These are phyloP conservation scores for Scyliorhinus canicula DNA, from an alignment of 2,797 vertebrate species.

Conservation along the genomic window DNA sequence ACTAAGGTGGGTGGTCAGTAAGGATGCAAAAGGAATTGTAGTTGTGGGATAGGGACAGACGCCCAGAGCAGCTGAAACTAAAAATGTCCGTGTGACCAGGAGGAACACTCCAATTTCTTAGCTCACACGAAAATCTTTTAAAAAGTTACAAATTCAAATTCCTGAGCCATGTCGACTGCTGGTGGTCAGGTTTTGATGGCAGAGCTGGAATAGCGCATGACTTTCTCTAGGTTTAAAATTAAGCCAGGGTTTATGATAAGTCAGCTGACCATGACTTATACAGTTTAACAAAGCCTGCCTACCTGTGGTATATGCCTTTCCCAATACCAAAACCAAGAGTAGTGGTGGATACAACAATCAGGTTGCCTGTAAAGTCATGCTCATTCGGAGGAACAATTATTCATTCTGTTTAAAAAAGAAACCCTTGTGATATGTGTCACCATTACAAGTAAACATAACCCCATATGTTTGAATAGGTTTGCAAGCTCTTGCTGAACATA, in stretches of 20 bases:
- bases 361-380: neutral
- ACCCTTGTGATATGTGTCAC: neutral
- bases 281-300: neutral
- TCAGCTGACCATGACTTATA: neutral
- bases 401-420: neutral
- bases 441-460: neutral
- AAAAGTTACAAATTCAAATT: neutral
- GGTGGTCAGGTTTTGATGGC: neutral
- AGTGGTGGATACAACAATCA: neutral
- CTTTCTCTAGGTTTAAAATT: neutral
- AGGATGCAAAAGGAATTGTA: neutral
- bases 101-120: neutral
- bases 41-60: neutral
- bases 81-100: neutral
- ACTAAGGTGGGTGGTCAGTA: neutral
- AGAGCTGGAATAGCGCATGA: neutral
- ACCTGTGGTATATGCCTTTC: neutral
- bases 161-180: neutral
- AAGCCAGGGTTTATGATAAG: neutral
- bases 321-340: neutral
- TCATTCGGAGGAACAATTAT: neutral
- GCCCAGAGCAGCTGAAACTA: neutral
- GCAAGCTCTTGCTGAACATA: neutral
- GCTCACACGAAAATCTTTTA: neutral
- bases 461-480: neutral